Evolutionary conservation across 2,113 vertebrate genomes (phyloP), one percentile per base, ranked within the genome.

Genomic region (Cricetomys ansorgei): DNA sequence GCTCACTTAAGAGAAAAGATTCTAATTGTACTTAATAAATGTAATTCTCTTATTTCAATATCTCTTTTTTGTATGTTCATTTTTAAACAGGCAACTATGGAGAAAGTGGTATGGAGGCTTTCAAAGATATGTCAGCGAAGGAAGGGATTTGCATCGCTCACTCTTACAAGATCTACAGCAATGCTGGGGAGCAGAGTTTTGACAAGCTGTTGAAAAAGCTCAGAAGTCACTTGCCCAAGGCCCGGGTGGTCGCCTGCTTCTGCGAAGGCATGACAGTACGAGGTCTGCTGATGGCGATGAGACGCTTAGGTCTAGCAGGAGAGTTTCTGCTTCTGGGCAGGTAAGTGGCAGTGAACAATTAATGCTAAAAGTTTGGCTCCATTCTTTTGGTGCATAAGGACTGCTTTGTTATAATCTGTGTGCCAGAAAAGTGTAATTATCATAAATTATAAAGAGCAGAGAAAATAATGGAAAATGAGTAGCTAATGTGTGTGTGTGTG

Each of bases 131-230:
- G 99, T 99, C 99, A 0, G 99, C 99, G 86, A 99, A 99, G 96
- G 99, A 99, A 98, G 99, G 99, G 12, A 99, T 99, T 98, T 99
- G 99, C 96, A 99, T 99, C 43, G 99, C 99, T 3, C 99, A 99
- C 97, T 99, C 99, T 34, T 99, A 99, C 98, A 99, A 99, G 98
- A 99, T 99, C 98, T 99, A 99, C 98, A 99, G 99, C 98, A 99
- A 99, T 1, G 99, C 99, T 1, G 99, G 99, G 0, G 99, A 99
- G 67, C 99, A 99, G 97, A 99, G 99, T 97, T 99, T 99, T 29
- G 99, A 99, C 97, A 99, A 99, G 31, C 98, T 99, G 96, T 98
- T 99, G 97, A 98, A 99, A 96, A 99, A 99, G 88, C 99, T 99
- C 70, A 98, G 98, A 27, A 99, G 98, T 65, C 99, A 99, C 95